Base-by-base conservation (phyloP, 2,888 invertebrate genomes). In the Apodemia mormo region DNA sequence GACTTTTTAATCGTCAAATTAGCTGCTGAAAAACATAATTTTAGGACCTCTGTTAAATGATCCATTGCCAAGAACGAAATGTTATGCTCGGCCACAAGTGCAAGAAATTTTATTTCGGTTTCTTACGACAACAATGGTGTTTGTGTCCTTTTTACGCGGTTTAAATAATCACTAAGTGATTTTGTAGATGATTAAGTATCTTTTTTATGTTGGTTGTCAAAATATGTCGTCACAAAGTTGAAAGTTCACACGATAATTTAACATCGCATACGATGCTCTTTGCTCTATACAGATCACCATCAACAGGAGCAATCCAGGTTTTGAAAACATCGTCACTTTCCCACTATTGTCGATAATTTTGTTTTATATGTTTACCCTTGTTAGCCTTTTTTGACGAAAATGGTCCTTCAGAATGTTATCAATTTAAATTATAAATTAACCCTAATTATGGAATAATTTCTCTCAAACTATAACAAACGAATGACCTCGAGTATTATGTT, bases 301-400 rank as follows among this genome's bases (percentile, higher is more conserved):
- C 45, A 58, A 72, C 71, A 69, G 71, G 69, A 68, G 69, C 71
- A 72, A 72, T 72, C 71, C 69, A 69, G 49, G 45, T 10, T 72
- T 72, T 69, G 69, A 72, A 72, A 68, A 69, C 43, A 37, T 72
- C 71, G 8, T 72, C 68, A 65, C 65, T 69, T 61, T 72, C 71
- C 71, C 69, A 72, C 66, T 72, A 69, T 45, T 65, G 67, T 65
- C 71, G 69, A 72, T 72, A 72, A 45, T 69, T 72, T 14, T 49
- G 49, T 67, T 65, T 69, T 67, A 68, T 69, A 58, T 72, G 68
- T 22, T 69, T 68, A 69, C 52, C 71, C 68, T 45, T 69, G 69
- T 65, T 37, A 37, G 49, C 45, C 52, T 72, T 72, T 67, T 67
- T 67, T 68, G 67, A 64, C 61, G 71, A 43, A 69, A 68, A 65